Base-by-base conservation (phyloP, 2,888 invertebrate species). In the Thecophora atra region DNA sequence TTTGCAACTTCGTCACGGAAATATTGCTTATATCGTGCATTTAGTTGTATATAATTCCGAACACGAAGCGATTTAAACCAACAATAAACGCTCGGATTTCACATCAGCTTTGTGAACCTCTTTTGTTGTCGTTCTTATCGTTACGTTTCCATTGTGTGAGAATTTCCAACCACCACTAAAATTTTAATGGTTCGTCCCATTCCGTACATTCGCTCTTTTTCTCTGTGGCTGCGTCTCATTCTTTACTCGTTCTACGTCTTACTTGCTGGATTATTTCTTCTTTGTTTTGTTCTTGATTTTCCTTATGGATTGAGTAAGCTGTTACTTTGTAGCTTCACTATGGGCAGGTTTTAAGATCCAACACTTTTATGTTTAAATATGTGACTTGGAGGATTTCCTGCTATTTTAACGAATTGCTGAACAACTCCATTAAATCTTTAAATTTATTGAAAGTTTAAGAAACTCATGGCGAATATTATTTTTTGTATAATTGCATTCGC, bases 51-150 rank as follows among this genome's bases (percentile, higher is more conserved):
- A 44, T 24, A 52, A 67, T 15, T 54, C 67, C 56, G 58, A 51
- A 44, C 64, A 69, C 72, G 68, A 54, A 47, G n/a, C 69, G 68
- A 69, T 68, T 68, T 56, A 42, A 72, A 68, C 54, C 72, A 72
- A 72, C 62, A 72, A 68, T 72, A 72, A 68, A 69, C 17, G 19
- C 56, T 37, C 42, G 47, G 52, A 63, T 52, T 37, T 37, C 19
- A 47, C 51, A 37, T 26, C 17, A 52, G 42, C 63, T 15, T 15
- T 17, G 37, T 63, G 63, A 70, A 70, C 51, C 70, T 63, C 62
- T 15, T 26, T 24, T 62, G 60, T 62, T n/a, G 28, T 62, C 42
- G 52, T 70, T 63, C 63, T 52, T 51, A 42, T 60, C 21, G 37
- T 69, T 44, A 37, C 44, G 58, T 60, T 69, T 44, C 60, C 60